phyloP scores from a whole-genome alignment of 2,113 vertebrate species.

The Etheostoma spectabile region DNA sequence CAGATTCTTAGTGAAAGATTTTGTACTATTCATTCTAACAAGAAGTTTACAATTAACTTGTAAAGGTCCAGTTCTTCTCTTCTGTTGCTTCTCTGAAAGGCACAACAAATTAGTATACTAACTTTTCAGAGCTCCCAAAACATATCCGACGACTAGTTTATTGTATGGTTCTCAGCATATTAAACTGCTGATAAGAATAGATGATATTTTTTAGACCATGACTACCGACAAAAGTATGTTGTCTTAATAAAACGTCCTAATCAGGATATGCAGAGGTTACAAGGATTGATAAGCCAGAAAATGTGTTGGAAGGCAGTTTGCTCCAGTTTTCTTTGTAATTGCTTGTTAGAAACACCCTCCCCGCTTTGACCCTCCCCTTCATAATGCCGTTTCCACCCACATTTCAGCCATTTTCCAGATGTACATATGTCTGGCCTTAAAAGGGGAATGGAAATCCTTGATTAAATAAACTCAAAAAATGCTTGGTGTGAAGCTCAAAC shows the following conservation, averaged over 20 bases:
- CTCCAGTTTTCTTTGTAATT: not conserved
- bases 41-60: not conserved
- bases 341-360: not conserved
- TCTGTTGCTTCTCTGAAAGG: not conserved
- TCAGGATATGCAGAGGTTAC: not conserved
- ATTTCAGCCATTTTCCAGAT: not conserved
- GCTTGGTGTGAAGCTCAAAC: not conserved
- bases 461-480: not conserved
- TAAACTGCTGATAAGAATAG: not conserved
- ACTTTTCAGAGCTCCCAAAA: not conserved
- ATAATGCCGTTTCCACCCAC: not conserved
- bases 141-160: not conserved
- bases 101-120: not conserved
- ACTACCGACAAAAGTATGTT: too few relatives aligned
- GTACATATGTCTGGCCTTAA: not conserved
- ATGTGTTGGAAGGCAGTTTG: not conserved
- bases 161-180: not conserved
- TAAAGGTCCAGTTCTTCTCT: not conserved
- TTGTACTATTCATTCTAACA: not conserved
- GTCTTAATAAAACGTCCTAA: not conserved
- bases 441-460: not conserved
- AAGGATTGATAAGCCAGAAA: too few relatives aligned
- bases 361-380: not conserved
- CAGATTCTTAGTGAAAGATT: not conserved
- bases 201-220: not conserved